phyloP scores from a whole-genome alignment of 2,888 invertebrate genomes.

The Nysson spinosus region DNA sequence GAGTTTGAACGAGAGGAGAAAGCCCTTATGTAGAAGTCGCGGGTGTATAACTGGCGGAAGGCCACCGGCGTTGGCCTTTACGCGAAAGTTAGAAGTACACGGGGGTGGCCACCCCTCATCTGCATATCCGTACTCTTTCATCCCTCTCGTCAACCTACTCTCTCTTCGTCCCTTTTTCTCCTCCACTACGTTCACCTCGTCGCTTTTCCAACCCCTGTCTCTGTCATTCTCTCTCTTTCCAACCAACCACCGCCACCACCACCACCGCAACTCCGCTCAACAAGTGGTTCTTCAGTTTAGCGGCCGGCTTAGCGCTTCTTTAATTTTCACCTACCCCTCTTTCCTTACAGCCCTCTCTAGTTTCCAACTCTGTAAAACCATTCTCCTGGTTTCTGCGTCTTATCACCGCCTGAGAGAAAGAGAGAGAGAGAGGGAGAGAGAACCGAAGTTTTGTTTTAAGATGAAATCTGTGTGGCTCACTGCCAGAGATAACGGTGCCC shows the following conservation, averaged over 20 bases:
- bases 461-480: slow-evolving; percentile 18
- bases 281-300: slow-evolving; percentile 77
- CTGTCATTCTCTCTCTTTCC: slow-evolving; percentile 37
- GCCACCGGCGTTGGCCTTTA: slow-evolving; percentile 62
- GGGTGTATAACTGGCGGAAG: slow-evolving; percentile 53
- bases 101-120: slow-evolving; percentile 71
- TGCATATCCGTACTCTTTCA: slow-evolving; percentile 69
- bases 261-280: slow-evolving; percentile 73
- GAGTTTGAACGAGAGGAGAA: background rate
- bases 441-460: background rate
- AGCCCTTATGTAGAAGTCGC: slow-evolving; percentile 21
- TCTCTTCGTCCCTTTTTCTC: slow-evolving; percentile 57
- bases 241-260: slow-evolving; percentile 53
- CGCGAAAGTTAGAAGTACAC: slow-evolving; percentile 75
- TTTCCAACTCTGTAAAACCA: background rate
- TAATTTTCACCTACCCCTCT: slow-evolving; percentile 68
- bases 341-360: slow-evolving; percentile 7
- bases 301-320: slow-evolving; percentile 76
- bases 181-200: slow-evolving; percentile 32
- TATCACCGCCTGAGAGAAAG: no score
- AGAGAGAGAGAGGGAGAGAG: no score
- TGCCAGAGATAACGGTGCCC: slow-evolving; percentile 14
- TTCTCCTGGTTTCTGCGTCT: slow-evolving; percentile 34
- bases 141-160: slow-evolving; percentile 35
- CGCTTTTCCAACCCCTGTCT: slow-evolving; percentile 44